A percentile compares a stretch with the other conserved stretches of the same genome.
Evolutionary conservation across 2,797 vertebrate genomes (phyloP).

Genomic region (Poliocrania exsul): DNA sequence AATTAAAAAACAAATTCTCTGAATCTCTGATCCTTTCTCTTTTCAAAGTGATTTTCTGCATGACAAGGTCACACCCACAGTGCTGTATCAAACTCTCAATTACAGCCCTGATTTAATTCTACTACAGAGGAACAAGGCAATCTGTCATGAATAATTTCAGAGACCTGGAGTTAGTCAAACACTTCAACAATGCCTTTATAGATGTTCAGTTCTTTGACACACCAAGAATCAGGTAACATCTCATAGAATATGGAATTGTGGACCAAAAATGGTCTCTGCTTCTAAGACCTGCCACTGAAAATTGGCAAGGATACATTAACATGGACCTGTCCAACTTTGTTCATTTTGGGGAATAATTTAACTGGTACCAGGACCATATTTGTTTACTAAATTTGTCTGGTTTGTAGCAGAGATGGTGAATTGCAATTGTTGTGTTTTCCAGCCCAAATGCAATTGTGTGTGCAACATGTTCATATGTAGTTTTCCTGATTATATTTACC

Average conservation of each 20-base stretch:
- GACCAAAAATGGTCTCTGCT: not conserved
- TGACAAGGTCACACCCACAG: not conserved
- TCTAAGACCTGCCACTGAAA: not conserved
- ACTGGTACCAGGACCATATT: no score
- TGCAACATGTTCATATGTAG: not conserved
- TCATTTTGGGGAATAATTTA: not conserved
- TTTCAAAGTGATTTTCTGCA: not conserved
- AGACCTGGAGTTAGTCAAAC: not conserved
- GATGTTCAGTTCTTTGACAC: not conserved
- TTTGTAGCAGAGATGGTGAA: not conserved
- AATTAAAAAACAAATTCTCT: not conserved
- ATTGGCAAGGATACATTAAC: not conserved
- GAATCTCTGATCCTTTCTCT: not conserved
- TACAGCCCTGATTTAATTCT: not conserved
- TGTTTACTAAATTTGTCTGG: not conserved
- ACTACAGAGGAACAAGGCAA: not conserved
- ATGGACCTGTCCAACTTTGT: not conserved
- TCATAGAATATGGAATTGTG: accelerated
- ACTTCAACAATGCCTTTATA: not conserved
- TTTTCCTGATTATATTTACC: not conserved
- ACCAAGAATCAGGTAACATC: not conserved
- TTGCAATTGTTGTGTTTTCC: not conserved
- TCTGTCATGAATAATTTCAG: not conserved
- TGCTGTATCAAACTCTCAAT: not conserved
- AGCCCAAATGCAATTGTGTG: not conserved